Conservation (phyloP, 2,113 vertebrate genomes). For the Thinocorus orbignyianus region DNA sequence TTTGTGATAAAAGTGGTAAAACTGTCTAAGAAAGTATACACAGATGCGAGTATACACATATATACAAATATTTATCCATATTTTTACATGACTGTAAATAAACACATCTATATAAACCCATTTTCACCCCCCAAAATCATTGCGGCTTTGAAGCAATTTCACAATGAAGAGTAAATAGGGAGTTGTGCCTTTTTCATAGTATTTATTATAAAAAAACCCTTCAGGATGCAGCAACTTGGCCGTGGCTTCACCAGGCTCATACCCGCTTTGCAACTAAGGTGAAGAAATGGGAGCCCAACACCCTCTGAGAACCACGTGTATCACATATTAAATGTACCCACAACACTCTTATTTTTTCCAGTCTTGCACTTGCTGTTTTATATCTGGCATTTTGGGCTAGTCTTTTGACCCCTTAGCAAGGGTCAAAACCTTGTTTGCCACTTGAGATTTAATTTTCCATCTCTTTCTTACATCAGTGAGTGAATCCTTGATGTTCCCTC, state of each 20-base stretch:
- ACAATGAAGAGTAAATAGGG: neutral
- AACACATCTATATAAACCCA: neutral
- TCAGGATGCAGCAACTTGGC: neutral
- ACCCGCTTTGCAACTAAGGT: neutral
- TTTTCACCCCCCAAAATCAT: neutral
- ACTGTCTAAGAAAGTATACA: neutral
- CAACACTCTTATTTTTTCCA: neutral
- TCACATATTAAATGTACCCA: neutral
- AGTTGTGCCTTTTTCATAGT: neutral
- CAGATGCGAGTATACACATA: neutral
- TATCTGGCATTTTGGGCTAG: neutral
- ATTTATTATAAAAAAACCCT: neutral
- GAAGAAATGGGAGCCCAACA: neutral
- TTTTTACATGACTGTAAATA: neutral
- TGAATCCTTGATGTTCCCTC: neutral
- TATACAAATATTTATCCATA: neutral
- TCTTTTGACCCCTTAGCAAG: neutral
- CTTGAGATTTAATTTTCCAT: slow-evolving; percentile 12
- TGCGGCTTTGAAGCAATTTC: neutral
- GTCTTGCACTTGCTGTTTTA: neutral
- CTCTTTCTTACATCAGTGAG: neutral
- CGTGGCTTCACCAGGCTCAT: neutral
- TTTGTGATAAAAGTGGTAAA: neutral
- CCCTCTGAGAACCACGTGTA: neutral
- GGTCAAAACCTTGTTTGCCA: neutral